These are phyloP conservation scores for Galaxea fascicularis DNA, from an alignment of 92 coral and sea anemone genomes.

Conservation along the genomic window DNA sequence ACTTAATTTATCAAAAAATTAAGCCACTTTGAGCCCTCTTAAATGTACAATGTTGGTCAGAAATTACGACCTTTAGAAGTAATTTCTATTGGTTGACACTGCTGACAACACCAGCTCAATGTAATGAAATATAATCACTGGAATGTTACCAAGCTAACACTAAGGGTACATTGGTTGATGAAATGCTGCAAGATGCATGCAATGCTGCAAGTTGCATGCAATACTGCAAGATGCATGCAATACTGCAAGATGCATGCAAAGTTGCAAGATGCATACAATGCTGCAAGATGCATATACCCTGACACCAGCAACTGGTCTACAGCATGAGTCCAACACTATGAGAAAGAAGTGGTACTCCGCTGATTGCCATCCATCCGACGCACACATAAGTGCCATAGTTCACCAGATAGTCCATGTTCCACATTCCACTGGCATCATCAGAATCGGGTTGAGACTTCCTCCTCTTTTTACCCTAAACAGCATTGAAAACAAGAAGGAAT, in stretches of 20 bases:
- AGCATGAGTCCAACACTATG: constrained; percentile 82
- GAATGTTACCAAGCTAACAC: no score
- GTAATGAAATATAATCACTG: no score
- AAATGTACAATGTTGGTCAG: no score
- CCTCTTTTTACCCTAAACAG: constrained; percentile 67
- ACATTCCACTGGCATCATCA: constrained; percentile 67
- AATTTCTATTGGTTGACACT: no score
- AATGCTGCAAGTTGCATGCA: no score
- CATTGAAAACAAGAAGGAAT: neutral
- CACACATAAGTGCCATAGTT: constrained; percentile 87
- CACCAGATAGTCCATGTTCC: constrained; percentile 84
- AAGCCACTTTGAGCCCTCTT: no score
- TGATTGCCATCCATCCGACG: constrained; percentile 93
- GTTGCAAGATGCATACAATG: neutral
- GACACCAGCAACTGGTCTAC: constrained; percentile 16
- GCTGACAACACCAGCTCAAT: no score
- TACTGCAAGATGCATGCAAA: neutral
- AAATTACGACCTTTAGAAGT: no score
- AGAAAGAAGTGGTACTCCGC: constrained; percentile 87
- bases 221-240: no score
- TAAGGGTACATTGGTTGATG: no score
- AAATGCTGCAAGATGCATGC: no score
- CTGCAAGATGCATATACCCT: neutral
- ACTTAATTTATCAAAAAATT: no score
- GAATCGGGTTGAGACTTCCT: constrained; percentile 72